Evolutionary conservation across 2,113 vertebrate species (phyloP).

Genomic region (Hipposideros armiger): DNA sequence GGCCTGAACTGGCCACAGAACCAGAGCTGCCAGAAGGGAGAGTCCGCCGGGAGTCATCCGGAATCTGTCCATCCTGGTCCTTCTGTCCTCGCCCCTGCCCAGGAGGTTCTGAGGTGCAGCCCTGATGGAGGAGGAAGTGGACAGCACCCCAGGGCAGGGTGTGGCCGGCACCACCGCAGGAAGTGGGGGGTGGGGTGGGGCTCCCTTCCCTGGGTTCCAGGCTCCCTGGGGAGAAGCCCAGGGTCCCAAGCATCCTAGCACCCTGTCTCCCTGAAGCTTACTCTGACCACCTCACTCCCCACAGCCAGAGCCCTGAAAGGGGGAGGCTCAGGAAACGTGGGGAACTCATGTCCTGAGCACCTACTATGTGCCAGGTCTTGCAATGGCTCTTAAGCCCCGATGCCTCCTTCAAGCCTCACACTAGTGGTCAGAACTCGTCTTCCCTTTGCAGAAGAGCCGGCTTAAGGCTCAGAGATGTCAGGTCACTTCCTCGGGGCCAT

Average conservation of each 20-base stretch:
- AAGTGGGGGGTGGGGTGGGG: background rate
- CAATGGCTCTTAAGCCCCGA: background rate
- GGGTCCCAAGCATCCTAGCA: background rate
- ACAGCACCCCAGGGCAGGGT: background rate
- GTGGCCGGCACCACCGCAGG: background rate
- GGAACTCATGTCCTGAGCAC: background rate
- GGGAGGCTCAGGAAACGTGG: background rate
- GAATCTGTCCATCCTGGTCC: background rate
- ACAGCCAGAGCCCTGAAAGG: background rate
- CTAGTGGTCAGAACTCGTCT: background rate
- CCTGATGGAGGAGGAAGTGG: background rate
- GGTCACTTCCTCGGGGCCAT: background rate
- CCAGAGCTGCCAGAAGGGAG: background rate
- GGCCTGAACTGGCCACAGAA: background rate
- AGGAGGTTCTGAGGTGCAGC: background rate
- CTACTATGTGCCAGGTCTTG: background rate
- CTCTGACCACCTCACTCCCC: background rate
- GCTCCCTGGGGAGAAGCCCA: background rate
- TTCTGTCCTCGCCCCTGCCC: background rate
- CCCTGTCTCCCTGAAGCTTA: background rate
- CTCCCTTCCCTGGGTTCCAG: background rate
- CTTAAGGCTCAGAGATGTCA: background rate
- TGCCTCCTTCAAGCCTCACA: background rate
- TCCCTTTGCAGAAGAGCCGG: background rate
- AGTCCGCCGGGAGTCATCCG: background rate